Base-by-base conservation (phyloP, 1,140 invertebrate species). In the Batillaria attramentaria region DNA sequence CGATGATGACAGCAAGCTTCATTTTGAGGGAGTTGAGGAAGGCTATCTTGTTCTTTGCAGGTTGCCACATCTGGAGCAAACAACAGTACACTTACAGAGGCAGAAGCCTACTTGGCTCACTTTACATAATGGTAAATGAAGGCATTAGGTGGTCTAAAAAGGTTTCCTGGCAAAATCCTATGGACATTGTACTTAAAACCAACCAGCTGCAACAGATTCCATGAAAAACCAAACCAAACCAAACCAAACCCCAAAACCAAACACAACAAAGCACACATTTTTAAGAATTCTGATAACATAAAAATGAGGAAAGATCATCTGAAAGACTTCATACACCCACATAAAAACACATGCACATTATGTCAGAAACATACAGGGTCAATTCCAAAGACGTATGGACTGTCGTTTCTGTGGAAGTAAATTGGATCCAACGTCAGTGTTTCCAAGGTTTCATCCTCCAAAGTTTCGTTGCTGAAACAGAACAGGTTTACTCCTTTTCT, bases 11-110 rank as follows among this genome's bases (percentile, higher is more conserved):
- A n/a, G 97, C 98, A 72, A 98, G 92, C 90, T 99, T 99, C 98
- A 99, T 99, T 93, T 99, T 99, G 91, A 96, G 98, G 0, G 97
- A 98, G 92, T 99, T 99, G 35, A 97, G 92, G 92, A 99, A 99
- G 75, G 97, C 95, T 84, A 99, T 98, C 92, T 99, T 99, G 92
- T 99, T 99, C 77, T 94, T 93, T 10, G 97, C 94, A 62, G 97
- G 86, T 92, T 98, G 96, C 96, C 96, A 97, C 79, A 96, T 88
- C 86, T 92, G 87, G 72, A 83, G 83, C n/a, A n/a, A n/a, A n/a
- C n/a, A n/a, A n/a, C n/a, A n/a, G n/a, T n/a, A n/a, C n/a, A n/a
- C n/a, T n/a, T n/a, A n/a, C n/a, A 65, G 80, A 35, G 46, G 16
- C n/a, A n/a, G n/a, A n/a, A n/a, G n/a, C n/a, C n/a, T n/a, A n/a